Evolutionary conservation across 2,797 vertebrate genomes (phyloP).

Genomic region (Spatula versicolor): DNA sequence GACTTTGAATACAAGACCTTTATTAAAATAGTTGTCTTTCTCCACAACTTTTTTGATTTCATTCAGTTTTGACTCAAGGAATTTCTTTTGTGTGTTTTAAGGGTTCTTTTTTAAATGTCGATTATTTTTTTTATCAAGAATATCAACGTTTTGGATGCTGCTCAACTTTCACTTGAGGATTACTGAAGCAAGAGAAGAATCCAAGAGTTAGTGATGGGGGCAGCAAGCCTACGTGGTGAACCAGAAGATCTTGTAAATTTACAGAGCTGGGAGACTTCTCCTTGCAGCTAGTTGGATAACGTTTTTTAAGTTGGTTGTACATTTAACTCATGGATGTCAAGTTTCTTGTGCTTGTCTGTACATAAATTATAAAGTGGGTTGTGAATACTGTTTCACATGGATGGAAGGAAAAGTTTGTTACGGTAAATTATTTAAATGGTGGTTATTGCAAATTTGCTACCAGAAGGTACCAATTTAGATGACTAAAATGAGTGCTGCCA

Average conservation of each 20-base stretch:
- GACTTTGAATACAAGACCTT: constrained; percentile 73
- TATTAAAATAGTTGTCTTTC: constrained; percentile 73
- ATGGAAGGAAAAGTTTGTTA: constrained; percentile 64
- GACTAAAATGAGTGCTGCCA: constrained; percentile 42
- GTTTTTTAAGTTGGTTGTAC: constrained; percentile 68
- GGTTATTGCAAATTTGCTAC: constrained; percentile 52
- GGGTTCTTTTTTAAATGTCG: constrained; percentile 71
- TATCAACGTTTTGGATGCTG: constrained; percentile 64
- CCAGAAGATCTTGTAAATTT: constrained; percentile 60
- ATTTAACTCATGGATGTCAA: constrained; percentile 73
- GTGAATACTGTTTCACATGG: constrained; percentile 75
- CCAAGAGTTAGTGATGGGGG: constrained; percentile 39
- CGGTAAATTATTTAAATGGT: constrained; percentile 61
- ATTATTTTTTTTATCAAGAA: constrained; percentile 62
- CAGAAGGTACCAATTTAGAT: constrained; percentile 36
- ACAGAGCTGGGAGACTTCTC: constrained; percentile 59
- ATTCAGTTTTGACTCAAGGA: constrained; percentile 74
- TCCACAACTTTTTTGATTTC: constrained; percentile 69
- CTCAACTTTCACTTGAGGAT: constrained; percentile 49
- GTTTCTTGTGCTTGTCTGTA: constrained; percentile 79
- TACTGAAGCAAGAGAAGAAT: constrained; percentile 60
- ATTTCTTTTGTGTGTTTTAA: constrained; percentile 71
- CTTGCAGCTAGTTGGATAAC: constrained; percentile 65
- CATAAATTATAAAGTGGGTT: constrained; percentile 72
- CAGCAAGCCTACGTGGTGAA: constrained; percentile 48